phyloP scores from a whole-genome alignment of 1,140 invertebrate species.

The Drosophila ercepeae region DNA sequence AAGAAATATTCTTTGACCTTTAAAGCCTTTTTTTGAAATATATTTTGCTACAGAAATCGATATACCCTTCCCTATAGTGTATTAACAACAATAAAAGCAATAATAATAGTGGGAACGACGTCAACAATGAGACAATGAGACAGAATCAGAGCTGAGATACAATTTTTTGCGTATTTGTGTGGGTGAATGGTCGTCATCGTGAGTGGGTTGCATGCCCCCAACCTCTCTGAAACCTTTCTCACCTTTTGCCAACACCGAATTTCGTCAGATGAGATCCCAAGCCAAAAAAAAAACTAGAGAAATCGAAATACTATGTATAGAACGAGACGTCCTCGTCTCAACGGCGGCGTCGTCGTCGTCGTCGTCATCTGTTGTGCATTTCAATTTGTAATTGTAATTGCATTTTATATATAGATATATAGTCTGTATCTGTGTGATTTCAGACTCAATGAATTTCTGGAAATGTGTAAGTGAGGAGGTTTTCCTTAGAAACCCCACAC shows the following conservation, averaged over 20 bases:
- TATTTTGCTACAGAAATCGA: background rate
- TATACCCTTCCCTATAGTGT: background rate
- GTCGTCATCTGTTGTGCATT: slow-evolving; percentile 63
- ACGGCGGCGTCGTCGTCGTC: slow-evolving; percentile 5
- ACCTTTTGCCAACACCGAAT: slow-evolving; percentile 6
- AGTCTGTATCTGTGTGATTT: background rate
- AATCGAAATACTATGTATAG: slow-evolving; percentile 3
- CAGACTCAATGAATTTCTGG: slow-evolving; percentile 2
- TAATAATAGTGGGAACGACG: slow-evolving; percentile 12
- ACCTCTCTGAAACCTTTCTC: background rate
- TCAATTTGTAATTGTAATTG: slow-evolving; percentile 58
- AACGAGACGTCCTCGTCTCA: slow-evolving; percentile 17
- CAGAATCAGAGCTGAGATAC: slow-evolving; percentile 10
- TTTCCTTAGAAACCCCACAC: no score
- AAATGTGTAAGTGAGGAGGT: no score
- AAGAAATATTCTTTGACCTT: no score
- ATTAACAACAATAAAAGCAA: background rate
- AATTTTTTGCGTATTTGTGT: background rate
- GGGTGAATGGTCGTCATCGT: slow-evolving; percentile 17
- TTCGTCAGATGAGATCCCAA: slow-evolving; percentile 32
- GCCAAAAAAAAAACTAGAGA: slow-evolving; percentile 1
- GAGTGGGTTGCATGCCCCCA: slow-evolving; percentile 1
- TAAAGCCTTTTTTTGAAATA: no score
- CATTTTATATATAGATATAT: slow-evolving; percentile 23
- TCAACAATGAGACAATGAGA: slow-evolving; percentile 32